A percentile compares a stretch with the other conserved stretches of the same genome.
Evolutionary conservation across 2,888 invertebrate genomes (phyloP).

Genomic region (Phaonia tiefii): DNA sequence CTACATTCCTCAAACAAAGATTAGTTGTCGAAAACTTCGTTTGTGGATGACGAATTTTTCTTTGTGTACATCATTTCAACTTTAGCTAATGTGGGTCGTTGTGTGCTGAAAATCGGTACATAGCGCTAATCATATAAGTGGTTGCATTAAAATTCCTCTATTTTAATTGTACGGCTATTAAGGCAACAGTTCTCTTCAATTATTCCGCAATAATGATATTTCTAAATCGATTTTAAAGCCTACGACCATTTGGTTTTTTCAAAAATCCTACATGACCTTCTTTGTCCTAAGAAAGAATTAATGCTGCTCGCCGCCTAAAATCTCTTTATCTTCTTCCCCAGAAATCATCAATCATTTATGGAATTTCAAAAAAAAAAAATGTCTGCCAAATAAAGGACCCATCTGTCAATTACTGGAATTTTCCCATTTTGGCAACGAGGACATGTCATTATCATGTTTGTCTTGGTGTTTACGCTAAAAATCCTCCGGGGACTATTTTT

Average conservation of each 20-base stretch:
- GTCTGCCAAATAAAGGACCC: conserved; percentile 2
- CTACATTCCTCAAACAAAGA: no score
- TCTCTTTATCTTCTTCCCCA: neutral
- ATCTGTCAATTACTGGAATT: conserved; percentile 30
- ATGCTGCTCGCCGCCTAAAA: neutral
- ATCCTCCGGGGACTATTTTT: conserved; percentile 34
- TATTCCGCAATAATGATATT: neutral
- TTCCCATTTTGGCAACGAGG: neutral
- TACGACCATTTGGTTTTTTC: neutral
- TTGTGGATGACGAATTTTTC: no score
- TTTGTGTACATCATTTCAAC: no score
- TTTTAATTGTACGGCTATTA: no score
- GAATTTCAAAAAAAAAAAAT: neutral
- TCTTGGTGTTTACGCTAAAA: conserved; percentile 20
- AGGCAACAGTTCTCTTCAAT: no score
- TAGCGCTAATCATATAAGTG: no score
- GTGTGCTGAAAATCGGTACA: no score
- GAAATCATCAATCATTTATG: conserved; percentile 31
- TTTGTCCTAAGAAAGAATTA: neutral
- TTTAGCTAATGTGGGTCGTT: no score
- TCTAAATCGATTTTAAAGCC: neutral
- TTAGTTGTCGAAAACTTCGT: no score
- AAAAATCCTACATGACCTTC: neutral
- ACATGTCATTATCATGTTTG: conserved; percentile 28
- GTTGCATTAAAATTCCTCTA: no score